phyloP scores from a whole-genome alignment of 2,888 invertebrate genomes.

The Macrophya annulata region DNA sequence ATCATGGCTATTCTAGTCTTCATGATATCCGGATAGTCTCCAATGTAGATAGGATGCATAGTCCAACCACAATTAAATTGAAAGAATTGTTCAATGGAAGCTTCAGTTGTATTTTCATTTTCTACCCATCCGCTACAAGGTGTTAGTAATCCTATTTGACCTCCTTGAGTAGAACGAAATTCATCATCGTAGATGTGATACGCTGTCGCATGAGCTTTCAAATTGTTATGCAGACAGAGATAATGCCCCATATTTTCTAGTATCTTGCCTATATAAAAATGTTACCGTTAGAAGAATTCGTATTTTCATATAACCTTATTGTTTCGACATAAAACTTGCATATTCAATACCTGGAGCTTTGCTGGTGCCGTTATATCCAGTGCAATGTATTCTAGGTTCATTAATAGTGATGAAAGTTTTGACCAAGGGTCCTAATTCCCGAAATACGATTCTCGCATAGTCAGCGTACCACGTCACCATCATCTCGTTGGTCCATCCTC shows the following conservation, averaged over 20 bases:
- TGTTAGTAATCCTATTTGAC: conserved; percentile 73
- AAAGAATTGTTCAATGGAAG: conserved; percentile 48
- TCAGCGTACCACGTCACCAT: conserved; percentile 84
- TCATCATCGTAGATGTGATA: conserved; percentile 84
- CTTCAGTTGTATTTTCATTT: not conserved
- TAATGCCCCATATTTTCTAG: conserved; percentile 83
- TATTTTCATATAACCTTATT: not conserved
- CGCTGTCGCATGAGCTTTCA: conserved; percentile 85
- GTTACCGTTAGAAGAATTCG: not conserved
- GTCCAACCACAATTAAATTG: conserved; percentile 64
- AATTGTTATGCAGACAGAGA: conserved; percentile 83
- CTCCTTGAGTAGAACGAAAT: conserved; percentile 81
- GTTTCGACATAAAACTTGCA: not conserved
- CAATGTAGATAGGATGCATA: conserved; percentile 67
- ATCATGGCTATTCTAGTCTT: conserved; percentile 62
- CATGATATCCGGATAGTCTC: conserved; percentile 67
- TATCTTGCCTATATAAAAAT: conserved; percentile 57
- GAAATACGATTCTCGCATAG: conserved; percentile 83
- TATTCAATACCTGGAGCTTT: conserved; percentile 67
- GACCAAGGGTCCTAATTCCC: conserved; percentile 81
- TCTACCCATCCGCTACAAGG: conserved; percentile 15
- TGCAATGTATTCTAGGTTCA: conserved; percentile 81
- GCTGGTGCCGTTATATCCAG: conserved; percentile 80
- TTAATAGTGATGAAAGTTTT: conserved; percentile 89
- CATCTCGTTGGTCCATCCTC: conserved; percentile 86